Evolutionary conservation across 1,140 invertebrate species (phyloP), one percentile per base, ranked within the genome.

Genomic region (Calosoma granatense): DNA sequence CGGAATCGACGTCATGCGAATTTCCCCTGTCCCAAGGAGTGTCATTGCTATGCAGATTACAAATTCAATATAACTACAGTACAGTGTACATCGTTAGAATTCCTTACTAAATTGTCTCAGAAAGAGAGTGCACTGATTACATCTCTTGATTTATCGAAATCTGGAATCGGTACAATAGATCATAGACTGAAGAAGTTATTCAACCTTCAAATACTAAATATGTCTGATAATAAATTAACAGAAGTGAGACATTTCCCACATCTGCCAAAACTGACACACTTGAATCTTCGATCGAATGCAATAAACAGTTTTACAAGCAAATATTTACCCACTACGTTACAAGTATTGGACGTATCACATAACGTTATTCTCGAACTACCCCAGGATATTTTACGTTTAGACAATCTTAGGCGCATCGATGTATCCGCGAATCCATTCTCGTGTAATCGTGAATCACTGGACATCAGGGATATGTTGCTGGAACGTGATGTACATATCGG

Each of bases 291-390:
- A 22, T 73, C 76, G 39, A 83, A 83, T 64, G 73, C 72, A 47
- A 68, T 83, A 56, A 73, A 74, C 60, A 72, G 70, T 17, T 65
- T 76, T 11, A 75, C 75, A 58, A 62, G 81, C 17, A 55, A 67
- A 14, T 69, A 74, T 61, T 65, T 83, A 64, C 81, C 81, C n/a
- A 72, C 69, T 60, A 77, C 79, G 64, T 67, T 83, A 59, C 76
- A 79, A 70, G 74, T 76, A 23, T 70, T 83, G 63, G 79, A 83
- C 67, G 72, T 83, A 69, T 77, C 79, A 57, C 73, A 79, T 60
- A 83, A 82, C 70, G 68, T 76, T 22, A 72, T 83, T 60, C 70
- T 67, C 57, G 66, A 78, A 67, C 70, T 82, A 56, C 81, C 81
- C 6, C 63, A 73, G 59, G 76, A 82, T 62, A 63, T 81, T 26